Evolutionary conservation across 2,888 invertebrate genomes (phyloP), one percentile per base, ranked within the genome.

Genomic region (Cosmopolites sordidus): DNA sequence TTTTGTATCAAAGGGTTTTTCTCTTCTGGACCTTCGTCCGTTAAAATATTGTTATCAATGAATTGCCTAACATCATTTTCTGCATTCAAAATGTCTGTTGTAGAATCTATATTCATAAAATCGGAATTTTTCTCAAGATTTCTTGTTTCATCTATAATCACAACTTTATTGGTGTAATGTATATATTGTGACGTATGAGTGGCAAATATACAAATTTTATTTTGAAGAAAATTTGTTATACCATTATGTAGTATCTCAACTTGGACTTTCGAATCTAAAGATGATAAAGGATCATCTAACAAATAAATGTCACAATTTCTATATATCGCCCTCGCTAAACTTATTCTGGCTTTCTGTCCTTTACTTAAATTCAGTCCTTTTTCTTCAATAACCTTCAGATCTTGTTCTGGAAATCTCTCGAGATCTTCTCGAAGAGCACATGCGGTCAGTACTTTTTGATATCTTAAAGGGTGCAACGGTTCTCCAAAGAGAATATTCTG

Each of bases 271-370:
- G 89, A 81, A 74, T 93, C 93, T 11, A 93, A 90, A 0, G 92
- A 92, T 59, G 90, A 85, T 15, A 93, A 75, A 0, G 92, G 92
- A 74, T 93, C 93, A 70, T 93, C 93, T 43, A 94, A 74, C 3
- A 93, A 74, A 68, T 91, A 92, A 56, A 92, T 84, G 55, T 90
- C 89, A 0, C 88, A 83, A 48, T 90, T 82, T 33, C 84, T 83
- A 73, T 92, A 92, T 1, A 92, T 82, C 0, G 91, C 86, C 60
- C 92, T 81, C 0, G 90, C 91, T 40, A 94, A 78, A 48, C 89
- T 89, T 46, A 95, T 85, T 59, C 94, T 81, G 0, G 92, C 92
- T 61, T 89, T 84, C 70, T 93, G 93, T 1, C 92, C 89, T 71
- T 81, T 87, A 67, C 84, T 85, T 18, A 89, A 72, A 58, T 82